A percentile compares a stretch with the other conserved stretches of the same genome.
Conservation (phyloP, 2,113 vertebrate species). For the Heteronetta atricapilla region DNA sequence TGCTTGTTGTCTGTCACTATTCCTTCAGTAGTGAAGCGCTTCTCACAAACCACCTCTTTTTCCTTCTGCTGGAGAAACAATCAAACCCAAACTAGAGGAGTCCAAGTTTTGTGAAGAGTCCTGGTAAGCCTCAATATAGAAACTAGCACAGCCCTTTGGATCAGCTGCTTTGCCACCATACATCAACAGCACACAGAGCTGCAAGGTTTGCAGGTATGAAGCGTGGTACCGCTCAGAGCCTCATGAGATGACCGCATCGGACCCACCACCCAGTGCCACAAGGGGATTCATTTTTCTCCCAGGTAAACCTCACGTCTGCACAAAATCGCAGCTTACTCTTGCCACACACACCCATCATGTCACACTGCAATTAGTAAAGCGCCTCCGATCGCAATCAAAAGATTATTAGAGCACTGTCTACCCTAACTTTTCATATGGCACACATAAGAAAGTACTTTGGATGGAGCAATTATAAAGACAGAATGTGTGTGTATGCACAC, state of each 20-base stretch:
- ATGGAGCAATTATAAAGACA: not conserved
- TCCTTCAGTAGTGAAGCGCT: not conserved
- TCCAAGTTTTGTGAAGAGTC: not conserved
- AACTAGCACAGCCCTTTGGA: not conserved
- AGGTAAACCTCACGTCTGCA: not conserved
- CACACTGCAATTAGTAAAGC: not conserved
- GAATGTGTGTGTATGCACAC: not conserved
- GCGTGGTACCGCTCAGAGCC: not conserved
- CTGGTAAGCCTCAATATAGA: not conserved
- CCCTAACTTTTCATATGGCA: not conserved
- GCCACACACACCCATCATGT: accelerated
- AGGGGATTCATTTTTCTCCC: not conserved
- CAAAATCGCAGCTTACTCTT: not conserved
- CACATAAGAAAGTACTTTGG: not conserved
- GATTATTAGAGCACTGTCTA: not conserved
- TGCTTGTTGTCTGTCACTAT: not conserved
- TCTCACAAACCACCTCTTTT: not conserved
- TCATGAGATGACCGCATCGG: accelerated
- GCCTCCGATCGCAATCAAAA: not conserved
- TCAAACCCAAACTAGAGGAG: not conserved
- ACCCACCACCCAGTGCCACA: not conserved
- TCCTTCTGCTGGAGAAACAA: not conserved
- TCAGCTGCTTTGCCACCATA: not conserved
- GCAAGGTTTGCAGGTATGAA: not conserved
- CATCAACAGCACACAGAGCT: not conserved